A percentile compares a stretch with the other conserved stretches of the same genome.
phyloP scores from a whole-genome alignment of 2,888 invertebrate genomes.

The Hyposoter didymator region DNA sequence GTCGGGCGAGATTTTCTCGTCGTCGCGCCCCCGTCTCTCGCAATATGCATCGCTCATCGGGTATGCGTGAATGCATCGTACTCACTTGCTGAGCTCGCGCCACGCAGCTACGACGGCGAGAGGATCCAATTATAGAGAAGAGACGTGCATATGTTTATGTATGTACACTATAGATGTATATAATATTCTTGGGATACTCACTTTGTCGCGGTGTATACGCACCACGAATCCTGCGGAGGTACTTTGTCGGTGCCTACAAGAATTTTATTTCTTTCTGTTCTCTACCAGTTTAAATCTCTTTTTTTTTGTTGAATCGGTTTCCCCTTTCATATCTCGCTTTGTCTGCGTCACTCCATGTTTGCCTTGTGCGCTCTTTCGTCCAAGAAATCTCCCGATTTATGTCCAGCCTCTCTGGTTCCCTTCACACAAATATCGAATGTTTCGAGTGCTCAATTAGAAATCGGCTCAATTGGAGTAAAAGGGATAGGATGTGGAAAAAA shows the following conservation, averaged over 20 bases:
- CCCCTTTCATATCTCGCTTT: neutral
- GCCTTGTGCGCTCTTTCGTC: neutral
- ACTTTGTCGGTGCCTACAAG: conserved; percentile 54
- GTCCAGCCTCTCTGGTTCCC: conserved; percentile 24
- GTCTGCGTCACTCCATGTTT: neutral
- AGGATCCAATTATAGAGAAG: conserved; percentile 66
- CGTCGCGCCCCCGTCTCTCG: conserved; percentile 45
- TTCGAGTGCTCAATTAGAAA: conserved; percentile 41
- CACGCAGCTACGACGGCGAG: conserved; percentile 43
- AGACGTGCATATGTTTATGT: conserved; percentile 7
- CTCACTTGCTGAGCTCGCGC: conserved; percentile 42
- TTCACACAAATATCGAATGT: conserved; percentile 25
- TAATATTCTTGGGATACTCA: conserved; percentile 51
- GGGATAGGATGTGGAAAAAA: neutral
- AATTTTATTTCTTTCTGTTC: conserved; percentile 22
- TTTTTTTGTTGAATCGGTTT: neutral
- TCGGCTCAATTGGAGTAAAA: neutral
- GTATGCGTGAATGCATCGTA: conserved; percentile 51
- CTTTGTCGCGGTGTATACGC: conserved; percentile 60
- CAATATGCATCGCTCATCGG: conserved; percentile 56
- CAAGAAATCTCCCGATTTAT: conserved; percentile 48
- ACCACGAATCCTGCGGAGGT: conserved; percentile 49
- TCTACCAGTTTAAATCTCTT: neutral
- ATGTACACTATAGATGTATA: conserved; percentile 14
- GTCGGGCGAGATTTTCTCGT: conserved; percentile 55